Evolutionary conservation across 37 sponge, comb jelly and placozoan species (phyloP).

Genomic region (Hexactinellida sp.): DNA sequence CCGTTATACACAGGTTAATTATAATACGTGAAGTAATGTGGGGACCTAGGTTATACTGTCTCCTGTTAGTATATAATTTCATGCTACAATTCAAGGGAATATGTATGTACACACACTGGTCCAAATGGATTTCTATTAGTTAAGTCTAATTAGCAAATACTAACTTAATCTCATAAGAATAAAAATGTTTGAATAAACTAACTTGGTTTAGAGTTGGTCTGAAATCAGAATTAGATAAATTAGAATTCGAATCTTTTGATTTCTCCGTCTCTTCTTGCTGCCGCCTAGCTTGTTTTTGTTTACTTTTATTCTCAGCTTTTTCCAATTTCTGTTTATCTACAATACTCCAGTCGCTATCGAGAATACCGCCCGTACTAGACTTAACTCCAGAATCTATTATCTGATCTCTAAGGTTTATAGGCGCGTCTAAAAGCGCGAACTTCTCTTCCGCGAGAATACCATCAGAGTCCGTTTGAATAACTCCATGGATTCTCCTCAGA

Average conservation of each 20-base stretch:
- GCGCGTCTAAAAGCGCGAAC: slow-evolving; percentile 34
- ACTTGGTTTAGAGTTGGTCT: not conserved
- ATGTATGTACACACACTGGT: too few relatives aligned
- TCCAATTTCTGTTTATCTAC: slow-evolving; percentile 63
- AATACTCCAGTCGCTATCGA: not conserved
- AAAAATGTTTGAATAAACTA: too few relatives aligned
- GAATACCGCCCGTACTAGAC: not conserved
- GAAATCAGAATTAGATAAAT: not conserved
- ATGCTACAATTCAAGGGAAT: too few relatives aligned
- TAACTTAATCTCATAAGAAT: too few relatives aligned
- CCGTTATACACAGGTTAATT: too few relatives aligned
- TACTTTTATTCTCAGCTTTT: slow-evolving; percentile 65
- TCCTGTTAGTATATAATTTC: too few relatives aligned
- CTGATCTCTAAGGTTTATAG: slow-evolving; percentile 29
- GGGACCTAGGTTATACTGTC: too few relatives aligned
- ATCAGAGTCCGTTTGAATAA: not conserved
- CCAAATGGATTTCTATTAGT: too few relatives aligned
- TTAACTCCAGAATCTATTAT: not conserved
- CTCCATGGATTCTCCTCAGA: not conserved
- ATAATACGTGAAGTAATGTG: too few relatives aligned
- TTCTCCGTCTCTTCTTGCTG: slow-evolving; percentile 22
- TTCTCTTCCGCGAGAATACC: not conserved
- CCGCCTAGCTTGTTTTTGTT: slow-evolving; percentile 62
- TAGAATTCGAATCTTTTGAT: not conserved
- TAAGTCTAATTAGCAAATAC: too few relatives aligned